Conservation (phyloP, 2,888 invertebrate genomes). For the Geophilus truncorum region DNA sequence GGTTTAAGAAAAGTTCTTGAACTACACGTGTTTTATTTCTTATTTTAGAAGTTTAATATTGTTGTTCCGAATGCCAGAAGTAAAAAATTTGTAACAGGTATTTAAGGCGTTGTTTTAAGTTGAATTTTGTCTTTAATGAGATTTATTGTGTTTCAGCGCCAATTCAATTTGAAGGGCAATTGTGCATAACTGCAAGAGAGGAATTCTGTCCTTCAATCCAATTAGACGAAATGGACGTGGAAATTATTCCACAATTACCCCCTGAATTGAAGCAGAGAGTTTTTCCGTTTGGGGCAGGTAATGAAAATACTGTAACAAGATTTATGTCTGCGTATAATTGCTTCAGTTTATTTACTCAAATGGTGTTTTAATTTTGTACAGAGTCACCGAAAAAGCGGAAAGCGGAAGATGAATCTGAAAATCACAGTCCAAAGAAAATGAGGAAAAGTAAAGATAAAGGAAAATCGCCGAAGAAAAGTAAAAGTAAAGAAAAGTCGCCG, state of each 20-base stretch:
- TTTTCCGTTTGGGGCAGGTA: not conserved
- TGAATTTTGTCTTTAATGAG: too few relatives aligned
- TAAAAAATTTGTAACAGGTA: not conserved
- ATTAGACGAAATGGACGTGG: not conserved
- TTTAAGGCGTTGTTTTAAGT: too few relatives aligned
- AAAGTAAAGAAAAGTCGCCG: too few relatives aligned
- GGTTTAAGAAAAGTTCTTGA: too few relatives aligned
- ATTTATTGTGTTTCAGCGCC: not conserved
- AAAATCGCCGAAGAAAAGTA: not conserved
- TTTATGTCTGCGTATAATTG: not conserved
- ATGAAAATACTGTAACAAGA: not conserved
- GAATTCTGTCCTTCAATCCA: too few relatives aligned
- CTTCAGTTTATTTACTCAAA: not conserved
- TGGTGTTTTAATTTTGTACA: not conserved
- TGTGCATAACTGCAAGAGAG: not conserved
- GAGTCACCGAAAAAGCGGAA: not conserved
- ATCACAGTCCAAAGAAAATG: not conserved
- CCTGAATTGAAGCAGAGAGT: not conserved
- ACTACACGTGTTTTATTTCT: not conserved
- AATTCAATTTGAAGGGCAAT: not conserved
- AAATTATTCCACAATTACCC: not conserved
- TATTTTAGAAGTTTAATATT: not conserved
- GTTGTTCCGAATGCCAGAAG: not conserved
- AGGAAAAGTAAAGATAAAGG: not conserved
- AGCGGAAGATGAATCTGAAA: not conserved